These are phyloP conservation scores for Sebastes wilsoni DNA, from an alignment of 2,797 vertebrate genomes.

Conservation along the genomic window DNA sequence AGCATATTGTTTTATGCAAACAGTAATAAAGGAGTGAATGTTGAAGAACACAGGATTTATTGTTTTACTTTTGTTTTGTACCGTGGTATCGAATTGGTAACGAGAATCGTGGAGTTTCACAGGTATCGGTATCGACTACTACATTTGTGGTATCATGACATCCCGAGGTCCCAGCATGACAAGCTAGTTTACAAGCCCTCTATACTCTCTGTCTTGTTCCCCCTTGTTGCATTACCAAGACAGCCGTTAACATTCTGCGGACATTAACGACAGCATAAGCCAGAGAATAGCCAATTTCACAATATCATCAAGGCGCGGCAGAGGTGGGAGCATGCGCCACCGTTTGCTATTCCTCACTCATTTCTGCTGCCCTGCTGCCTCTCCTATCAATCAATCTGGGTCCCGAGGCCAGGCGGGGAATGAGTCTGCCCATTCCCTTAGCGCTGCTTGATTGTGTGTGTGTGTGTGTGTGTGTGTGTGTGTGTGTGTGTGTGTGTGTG, in stretches of 20 bases:
- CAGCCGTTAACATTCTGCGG: constrained; percentile 35
- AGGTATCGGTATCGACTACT: no score
- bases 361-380: constrained; percentile 57
- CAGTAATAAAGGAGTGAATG: no score
- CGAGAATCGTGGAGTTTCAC: no score
- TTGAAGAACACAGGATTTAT: no score
- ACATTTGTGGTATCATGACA: no score
- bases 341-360: constrained; percentile 69
- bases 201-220: neutral
- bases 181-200: neutral
- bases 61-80: no score
- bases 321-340: constrained; percentile 37
- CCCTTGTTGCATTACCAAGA: constrained; percentile 15
- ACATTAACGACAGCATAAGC: constrained; percentile 47
- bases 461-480: neutral
- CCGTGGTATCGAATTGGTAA: no score
- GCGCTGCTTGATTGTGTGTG: constrained; percentile 39
- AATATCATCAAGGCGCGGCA: constrained; percentile 51
- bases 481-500: neutral
- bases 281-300: constrained; percentile 64
- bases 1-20: no score
- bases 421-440: constrained; percentile 63
- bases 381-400: constrained; percentile 70
- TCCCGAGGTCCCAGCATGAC: neutral
- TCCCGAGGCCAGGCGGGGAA: constrained; percentile 66